These are phyloP conservation scores for Tetropium fuscum DNA, from an alignment of 2,888 invertebrate species.

Conservation along the genomic window DNA sequence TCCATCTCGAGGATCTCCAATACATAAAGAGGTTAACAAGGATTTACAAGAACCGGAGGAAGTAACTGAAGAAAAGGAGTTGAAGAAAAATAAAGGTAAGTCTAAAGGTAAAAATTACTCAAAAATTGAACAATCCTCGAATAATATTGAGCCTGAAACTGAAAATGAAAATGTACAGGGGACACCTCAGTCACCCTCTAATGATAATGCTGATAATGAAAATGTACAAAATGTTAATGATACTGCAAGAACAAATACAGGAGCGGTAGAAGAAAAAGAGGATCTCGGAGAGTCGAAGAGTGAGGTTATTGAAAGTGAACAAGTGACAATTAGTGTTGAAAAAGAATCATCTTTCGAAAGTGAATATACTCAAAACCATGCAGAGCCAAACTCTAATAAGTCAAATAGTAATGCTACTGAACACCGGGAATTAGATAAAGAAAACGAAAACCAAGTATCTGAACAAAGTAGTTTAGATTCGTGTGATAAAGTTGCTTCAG, in stretches of 20 bases:
- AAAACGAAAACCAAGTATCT: background rate
- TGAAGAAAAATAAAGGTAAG: constrained; percentile 64
- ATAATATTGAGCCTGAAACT: constrained; percentile 57
- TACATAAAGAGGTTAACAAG: constrained; percentile 38
- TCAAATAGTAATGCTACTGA: background rate
- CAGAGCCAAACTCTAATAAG: background rate
- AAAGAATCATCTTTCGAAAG: constrained; percentile 31
- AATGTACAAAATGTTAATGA: constrained; percentile 38
- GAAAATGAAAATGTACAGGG: constrained; percentile 65
- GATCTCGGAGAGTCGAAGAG: constrained; percentile 21
- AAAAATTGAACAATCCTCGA: constrained; percentile 59
- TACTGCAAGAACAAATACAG: constrained; percentile 27
- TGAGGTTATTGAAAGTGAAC: constrained; percentile 4
- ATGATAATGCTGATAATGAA: constrained; percentile 48
- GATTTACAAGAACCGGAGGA: constrained; percentile 45
- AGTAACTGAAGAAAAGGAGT: constrained; percentile 52
- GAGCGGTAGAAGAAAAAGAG: constrained; percentile 20
- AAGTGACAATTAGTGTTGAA: constrained; percentile 12
- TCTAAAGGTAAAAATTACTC: constrained; percentile 65
- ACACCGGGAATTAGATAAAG: background rate
- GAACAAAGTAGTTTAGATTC: background rate
- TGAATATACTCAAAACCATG: constrained; percentile 37
- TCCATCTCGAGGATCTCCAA: constrained; percentile 1
- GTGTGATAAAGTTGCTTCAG: background rate
- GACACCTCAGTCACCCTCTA: constrained; percentile 63